Conservation (phyloP, 2,113 vertebrate species). For the Nibea albiflora region DNA sequence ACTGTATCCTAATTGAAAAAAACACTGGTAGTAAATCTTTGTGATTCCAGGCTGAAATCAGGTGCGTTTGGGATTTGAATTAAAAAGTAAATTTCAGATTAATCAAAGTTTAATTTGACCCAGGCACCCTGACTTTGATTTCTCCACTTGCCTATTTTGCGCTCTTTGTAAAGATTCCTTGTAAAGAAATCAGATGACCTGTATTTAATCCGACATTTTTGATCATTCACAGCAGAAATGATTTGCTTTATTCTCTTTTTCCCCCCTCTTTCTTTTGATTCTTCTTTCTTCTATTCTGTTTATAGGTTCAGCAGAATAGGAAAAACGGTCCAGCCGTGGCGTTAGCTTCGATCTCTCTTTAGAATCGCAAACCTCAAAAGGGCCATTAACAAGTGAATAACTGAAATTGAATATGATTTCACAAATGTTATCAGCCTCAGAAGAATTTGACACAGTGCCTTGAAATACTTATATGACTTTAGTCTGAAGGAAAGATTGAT, state of each 20-base stretch:
- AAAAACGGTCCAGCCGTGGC: background rate
- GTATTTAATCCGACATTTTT: background rate
- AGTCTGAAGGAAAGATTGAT: background rate
- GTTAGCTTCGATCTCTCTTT: background rate
- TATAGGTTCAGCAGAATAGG: background rate
- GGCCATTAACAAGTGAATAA: background rate
- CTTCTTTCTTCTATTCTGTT: background rate
- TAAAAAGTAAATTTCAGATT: background rate
- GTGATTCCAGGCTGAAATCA: background rate
- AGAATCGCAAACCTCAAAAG: background rate
- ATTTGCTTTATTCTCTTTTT: background rate
- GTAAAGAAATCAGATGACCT: background rate
- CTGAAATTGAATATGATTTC: conserved; percentile 15
- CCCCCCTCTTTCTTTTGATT: too few relatives aligned
- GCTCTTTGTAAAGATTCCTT: background rate
- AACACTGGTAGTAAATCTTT: background rate
- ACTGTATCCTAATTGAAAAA: background rate
- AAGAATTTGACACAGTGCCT: conserved; percentile 12
- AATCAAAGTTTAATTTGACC: background rate
- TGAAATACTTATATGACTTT: conserved; percentile 8
- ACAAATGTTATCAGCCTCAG: background rate
- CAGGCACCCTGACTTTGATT: too few relatives aligned
- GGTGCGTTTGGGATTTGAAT: background rate
- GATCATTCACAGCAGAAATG: background rate
- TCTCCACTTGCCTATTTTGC: background rate